Base-by-base conservation (phyloP, 1,140 invertebrate genomes). In the Macrobrachium rosenbergii region DNA sequence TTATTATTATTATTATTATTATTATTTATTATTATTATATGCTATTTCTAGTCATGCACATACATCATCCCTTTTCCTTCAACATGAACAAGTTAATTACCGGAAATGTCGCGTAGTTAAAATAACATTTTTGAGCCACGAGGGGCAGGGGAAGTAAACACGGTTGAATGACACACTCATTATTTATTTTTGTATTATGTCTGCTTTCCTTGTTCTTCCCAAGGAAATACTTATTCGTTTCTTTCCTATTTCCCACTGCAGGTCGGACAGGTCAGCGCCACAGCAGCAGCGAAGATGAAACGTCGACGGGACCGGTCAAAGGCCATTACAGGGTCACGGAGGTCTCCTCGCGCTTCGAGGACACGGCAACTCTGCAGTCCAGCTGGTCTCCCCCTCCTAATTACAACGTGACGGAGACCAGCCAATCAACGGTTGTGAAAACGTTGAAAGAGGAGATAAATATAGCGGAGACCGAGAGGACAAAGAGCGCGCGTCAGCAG, bases 291-390 rank as follows among this genome's bases (percentile, higher is more conserved):
- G 77, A 80, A 52, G 83, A 86, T 19, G 83, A 86, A 52, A 69
- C 64, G 23, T 21, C 64, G 58, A 37, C 81, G 73, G 67, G 63
- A 59, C 63, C 21, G 28, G 17, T 28, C 37, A 63, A 45, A n/a
- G 28, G 37, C 45, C 67, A 72, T 64, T n/a, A 21, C 8, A 52
- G 16, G 21, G 21, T 19, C 60, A 59, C 78, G 6, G 37, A 37
- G 3, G 78, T 52, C 63, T 19, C 69, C 16, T 28, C 82, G 3
- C 72, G 82, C n/a, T 86, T 86, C 77, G 83, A 86, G 67, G 83
- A 86, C 64, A 63, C 83, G 5, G 77, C 83, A 37, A 86, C 83
- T 16, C 67, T 86, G 14, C 83, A 86, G 58, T 86, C 83, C 23
- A n/a, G 52, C 52, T 86, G 83, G 83, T 63, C 83, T 16, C 83